Percentiles rank a stretch among this genome's conserved stretches.
phyloP scores from a whole-genome alignment of 1,140 invertebrate species.

The Drosophila nikananu region DNA sequence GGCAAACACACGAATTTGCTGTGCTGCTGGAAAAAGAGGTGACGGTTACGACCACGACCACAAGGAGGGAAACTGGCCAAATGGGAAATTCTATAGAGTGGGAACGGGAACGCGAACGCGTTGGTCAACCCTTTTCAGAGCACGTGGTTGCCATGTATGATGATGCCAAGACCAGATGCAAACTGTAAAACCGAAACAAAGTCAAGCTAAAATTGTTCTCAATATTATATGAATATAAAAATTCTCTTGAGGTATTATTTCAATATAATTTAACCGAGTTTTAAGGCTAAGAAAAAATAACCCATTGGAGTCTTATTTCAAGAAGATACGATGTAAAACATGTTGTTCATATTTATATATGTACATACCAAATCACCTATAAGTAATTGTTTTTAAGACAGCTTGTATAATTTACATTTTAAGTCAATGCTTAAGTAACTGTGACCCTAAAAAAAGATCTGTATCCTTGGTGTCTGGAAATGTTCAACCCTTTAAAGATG shows the following conservation, averaged over 20 bases:
- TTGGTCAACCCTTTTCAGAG: constrained; percentile 8
- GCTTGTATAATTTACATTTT: no score
- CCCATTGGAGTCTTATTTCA: background rate
- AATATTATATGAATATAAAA: background rate
- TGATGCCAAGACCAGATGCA: constrained; percentile 7
- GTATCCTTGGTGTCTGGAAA: constrained; percentile 15
- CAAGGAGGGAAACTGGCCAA: constrained; percentile 23
- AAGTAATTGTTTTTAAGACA: no score
- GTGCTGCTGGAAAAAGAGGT: constrained; percentile 16
- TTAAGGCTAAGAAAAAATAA: background rate
- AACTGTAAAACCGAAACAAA: background rate
- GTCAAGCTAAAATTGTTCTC: background rate
- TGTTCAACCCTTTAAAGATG: constrained; percentile 39
- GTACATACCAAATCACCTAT: no score
- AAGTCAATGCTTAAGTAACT: constrained; percentile 1
- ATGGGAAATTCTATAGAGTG: constrained; percentile 10
- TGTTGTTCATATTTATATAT: background rate
- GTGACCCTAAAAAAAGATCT: constrained; percentile 8
- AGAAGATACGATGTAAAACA: background rate
- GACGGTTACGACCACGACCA: constrained; percentile 11
- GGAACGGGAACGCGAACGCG: background rate
- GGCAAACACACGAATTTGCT: constrained; percentile 7
- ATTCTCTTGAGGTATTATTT: background rate
- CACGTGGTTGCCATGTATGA: background rate
- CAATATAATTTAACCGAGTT: background rate